Evolutionary conservation across 2,888 invertebrate species (phyloP), one percentile per base, ranked within the genome.

Genomic region (Cephus pygmeus): DNA sequence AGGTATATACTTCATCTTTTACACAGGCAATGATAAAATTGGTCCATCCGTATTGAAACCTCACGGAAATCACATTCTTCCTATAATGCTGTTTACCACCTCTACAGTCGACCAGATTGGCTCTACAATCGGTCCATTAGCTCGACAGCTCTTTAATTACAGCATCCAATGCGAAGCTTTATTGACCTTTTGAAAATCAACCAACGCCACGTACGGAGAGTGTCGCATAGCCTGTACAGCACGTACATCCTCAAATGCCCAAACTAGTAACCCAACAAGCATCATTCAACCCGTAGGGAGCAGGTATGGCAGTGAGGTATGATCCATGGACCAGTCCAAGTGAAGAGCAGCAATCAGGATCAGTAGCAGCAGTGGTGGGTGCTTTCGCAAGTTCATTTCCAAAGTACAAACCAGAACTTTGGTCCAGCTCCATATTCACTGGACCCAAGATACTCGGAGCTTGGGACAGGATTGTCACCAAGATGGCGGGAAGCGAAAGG

Each of bases 301-400:
- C 15, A n/a, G 71, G 6, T 9, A 71, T 71, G n/a, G 31, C 33
- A 33, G 71, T 4, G n/a, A 12, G 40, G 6, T 40, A 40, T 15
- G 40, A 40, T 40, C 40, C 15, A 40, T 40, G 40, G 6, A 80
- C 79, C 33, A 71, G 76, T 35, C 56, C 35, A 34, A 68, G 69
- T 82, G 85, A 86, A 86, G 81, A 82, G 84, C 79, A 82, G 83
- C 82, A 87, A 87, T 88, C 85, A 88, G 81, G 84, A 83, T 84
- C 82, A 81, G 56, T n/a, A 34, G 34, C 1, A 73, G 34, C 3
- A 75, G 33, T 31, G 75, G 73, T 23, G 35, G 23, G 40, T 12
- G 74, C 3, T 74, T 11, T 40, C 15, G 69, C 68, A 69, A 33
- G 56, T 69, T 34, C 75, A 33, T 69, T 75, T 76, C 73, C 33